Evolutionary conservation across 2,113 vertebrate genomes (phyloP), one percentile per base, ranked within the genome.

Genomic region (Rhineura floridana): DNA sequence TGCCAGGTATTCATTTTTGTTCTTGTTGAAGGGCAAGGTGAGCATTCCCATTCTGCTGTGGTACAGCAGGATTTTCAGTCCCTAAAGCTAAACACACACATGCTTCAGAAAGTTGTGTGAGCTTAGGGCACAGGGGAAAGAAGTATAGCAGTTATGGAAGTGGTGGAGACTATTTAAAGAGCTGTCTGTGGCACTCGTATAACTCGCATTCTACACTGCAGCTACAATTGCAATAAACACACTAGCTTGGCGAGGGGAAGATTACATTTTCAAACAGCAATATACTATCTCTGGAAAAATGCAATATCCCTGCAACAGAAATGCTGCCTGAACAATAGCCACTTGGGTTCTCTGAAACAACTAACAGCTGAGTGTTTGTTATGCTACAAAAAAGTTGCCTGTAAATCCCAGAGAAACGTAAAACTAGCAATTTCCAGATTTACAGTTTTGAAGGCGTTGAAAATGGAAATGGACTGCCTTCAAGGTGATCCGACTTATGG

Each of bases 221-320:
- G 25, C 30, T 28, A 78, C 46, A 50, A 17, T n/a, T 15, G 46
- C 28, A 69, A 69, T 69, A 55, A 87, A 81, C 80, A 86, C 8
- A 75, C 73, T 85, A 10, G 69, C 63, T 75, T 46, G 6, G 65
- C 52, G 85, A 87, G 7, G 33, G 92, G 10, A 33, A 17, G 90
- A 70, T 59, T 28, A 33, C 7, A 36, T 81, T 36, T 81, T 80
- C 50, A 28, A 81, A 4, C 36, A 46, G 25, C 25, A n/a, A 30
- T 67, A 33, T 46, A 65, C 17, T 48, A 2, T 30, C 13, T 65
- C 23, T 62, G 10, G 13, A 39, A 63, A 36, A 63, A 62, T 63
- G 25, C 17, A 55, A 19, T 59, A 81, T 28, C 25, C 36, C 25
- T 30, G 11, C 23, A 81, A 63, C 55, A 81, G 59, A 81, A 81